Conservation (phyloP, 2,888 invertebrate species). For the Cephus runcator region DNA sequence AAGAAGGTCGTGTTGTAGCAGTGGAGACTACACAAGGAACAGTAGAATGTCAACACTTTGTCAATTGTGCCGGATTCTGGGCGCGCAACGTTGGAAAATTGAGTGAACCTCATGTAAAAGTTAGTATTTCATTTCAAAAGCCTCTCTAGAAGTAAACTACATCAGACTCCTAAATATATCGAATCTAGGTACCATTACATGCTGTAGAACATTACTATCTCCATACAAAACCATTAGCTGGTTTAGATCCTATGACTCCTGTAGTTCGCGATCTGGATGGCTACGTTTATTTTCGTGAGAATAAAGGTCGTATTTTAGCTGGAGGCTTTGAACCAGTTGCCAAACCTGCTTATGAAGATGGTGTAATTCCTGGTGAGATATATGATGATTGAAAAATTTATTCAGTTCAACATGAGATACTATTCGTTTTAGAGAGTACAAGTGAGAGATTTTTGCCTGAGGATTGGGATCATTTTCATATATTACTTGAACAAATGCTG, state of each 20-base stretch:
- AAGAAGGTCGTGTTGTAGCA: conserved; percentile 74
- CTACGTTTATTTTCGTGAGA: conserved; percentile 86
- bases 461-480: conserved; percentile 98
- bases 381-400: conserved; percentile 2
- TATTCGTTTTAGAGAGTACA: conserved; percentile 67
- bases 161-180: not conserved
- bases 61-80: conserved; percentile 97
- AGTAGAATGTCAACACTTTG: conserved; percentile 89
- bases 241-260: conserved; percentile 84
- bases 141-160: not conserved
- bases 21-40: conserved; percentile 82
- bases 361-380: conserved; percentile 70
- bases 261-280: conserved; percentile 91
- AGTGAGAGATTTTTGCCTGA: conserved; percentile 78
- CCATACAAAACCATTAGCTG: conserved; percentile 84
- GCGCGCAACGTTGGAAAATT: conserved; percentile 89
- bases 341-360: conserved; percentile 89
- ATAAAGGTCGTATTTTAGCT: conserved; percentile 84
- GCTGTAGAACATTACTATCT: conserved; percentile 95
- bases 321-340: conserved; percentile 93
- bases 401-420: conserved; percentile 12
- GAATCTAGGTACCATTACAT: conserved; percentile 79
- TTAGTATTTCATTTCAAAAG: conserved; percentile 29
- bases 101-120: conserved; percentile 85
- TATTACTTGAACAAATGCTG: conserved; percentile 85